Percentiles rank a stretch among this genome's conserved stretches.
Evolutionary conservation across 2,797 vertebrate genomes (phyloP).

Genomic region (Dipus sagitta): DNA sequence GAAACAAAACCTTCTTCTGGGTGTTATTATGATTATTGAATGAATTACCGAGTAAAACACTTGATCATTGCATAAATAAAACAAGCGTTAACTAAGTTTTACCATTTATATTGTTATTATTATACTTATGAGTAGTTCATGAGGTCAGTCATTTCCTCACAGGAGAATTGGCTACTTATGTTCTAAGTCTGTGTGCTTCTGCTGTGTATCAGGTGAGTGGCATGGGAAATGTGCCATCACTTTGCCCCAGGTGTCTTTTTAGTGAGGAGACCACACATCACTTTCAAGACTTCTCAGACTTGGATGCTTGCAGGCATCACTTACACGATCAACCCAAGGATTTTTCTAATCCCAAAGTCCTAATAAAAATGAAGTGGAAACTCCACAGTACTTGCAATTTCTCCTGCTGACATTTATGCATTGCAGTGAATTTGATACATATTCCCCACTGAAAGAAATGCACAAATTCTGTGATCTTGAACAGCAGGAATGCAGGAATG

Average conservation of each 20-base stretch:
- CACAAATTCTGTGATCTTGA: not conserved
- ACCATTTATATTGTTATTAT: not conserved
- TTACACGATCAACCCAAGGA: conserved; percentile 3
- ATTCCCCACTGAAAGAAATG: not conserved
- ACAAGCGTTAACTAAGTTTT: not conserved
- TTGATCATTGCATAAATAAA: not conserved
- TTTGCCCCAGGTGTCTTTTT: not conserved
- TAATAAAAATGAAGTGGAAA: conserved; percentile 1
- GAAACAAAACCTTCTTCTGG: not conserved
- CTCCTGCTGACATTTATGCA: not conserved
- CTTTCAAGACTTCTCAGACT: conserved; percentile 27
- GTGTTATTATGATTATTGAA: not conserved
- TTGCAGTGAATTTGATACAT: not conserved
- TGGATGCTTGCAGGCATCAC: not conserved
- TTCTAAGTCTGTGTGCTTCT: not conserved
- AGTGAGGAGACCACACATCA: not conserved
- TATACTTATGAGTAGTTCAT: not conserved
- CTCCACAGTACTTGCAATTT: not conserved
- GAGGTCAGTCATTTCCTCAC: not conserved
- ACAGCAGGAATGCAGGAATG: not conserved
- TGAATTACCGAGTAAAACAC: not conserved
- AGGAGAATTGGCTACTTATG: not conserved
- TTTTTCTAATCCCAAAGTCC: conserved; percentile 53
- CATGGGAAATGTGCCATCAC: not conserved
- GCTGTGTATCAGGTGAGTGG: not conserved